Percentiles rank a stretch among this genome's conserved stretches.
These are phyloP conservation scores for Drosophila silvestris DNA, from an alignment of 2,888 invertebrate genomes.

Conservation along the genomic window DNA sequence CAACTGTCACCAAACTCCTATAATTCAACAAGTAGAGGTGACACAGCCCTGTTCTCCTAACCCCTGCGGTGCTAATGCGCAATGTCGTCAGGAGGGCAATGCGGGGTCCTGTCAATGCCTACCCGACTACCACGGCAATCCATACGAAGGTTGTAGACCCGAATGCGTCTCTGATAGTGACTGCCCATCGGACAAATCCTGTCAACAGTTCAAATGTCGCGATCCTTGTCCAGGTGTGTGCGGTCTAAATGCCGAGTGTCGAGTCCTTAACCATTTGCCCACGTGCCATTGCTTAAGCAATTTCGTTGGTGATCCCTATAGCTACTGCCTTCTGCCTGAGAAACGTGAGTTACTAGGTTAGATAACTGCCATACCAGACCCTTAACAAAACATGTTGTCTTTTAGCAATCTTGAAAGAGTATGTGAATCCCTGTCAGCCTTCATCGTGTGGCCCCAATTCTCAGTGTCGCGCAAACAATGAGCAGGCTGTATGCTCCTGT, in stretches of 20 bases:
- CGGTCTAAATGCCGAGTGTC: slow-evolving; percentile 90
- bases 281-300: slow-evolving; percentile 89
- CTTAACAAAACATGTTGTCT: slow-evolving; percentile 7
- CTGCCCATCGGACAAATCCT: slow-evolving; percentile 90
- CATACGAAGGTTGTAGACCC: slow-evolving; percentile 91
- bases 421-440: slow-evolving; percentile 87
- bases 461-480: slow-evolving; percentile 87
- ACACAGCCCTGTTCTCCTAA: slow-evolving; percentile 87
- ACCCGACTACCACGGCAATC: slow-evolving; percentile 88
- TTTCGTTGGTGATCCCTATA: slow-evolving; percentile 92
- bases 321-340: slow-evolving; percentile 87
- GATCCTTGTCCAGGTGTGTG: slow-evolving; percentile 93
- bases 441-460: slow-evolving; percentile 90
- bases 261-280: slow-evolving; percentile 90
- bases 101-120: slow-evolving; percentile 90
- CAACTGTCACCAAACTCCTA: slow-evolving; percentile 84
- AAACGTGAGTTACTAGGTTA: slow-evolving; percentile 87
- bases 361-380: neutral
- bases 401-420: slow-evolving; percentile 81
- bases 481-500: slow-evolving; percentile 88
- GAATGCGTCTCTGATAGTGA: slow-evolving; percentile 92
- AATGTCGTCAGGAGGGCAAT: slow-evolving; percentile 89
- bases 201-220: slow-evolving; percentile 90
- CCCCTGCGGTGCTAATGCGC: slow-evolving; percentile 89
- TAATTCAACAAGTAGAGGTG: slow-evolving; percentile 74